Evolutionary conservation across 2,797 vertebrate species (phyloP).

Genomic region (Knipowitschia caucasica): DNA sequence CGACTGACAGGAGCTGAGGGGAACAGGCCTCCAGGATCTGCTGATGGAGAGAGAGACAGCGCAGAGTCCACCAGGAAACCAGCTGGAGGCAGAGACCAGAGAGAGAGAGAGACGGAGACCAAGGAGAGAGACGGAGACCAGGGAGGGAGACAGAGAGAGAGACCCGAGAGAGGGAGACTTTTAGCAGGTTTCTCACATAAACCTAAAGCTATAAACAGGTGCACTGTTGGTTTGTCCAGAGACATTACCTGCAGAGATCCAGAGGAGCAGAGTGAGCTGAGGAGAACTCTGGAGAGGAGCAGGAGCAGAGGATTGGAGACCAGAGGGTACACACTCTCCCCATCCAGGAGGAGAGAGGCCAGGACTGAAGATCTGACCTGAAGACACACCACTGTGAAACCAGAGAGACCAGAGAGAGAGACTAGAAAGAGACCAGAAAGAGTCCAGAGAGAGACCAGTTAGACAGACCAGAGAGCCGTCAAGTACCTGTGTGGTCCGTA

Average conservation of each 20-base stretch:
- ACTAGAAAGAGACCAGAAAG: background rate
- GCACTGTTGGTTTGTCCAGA: too few relatives aligned
- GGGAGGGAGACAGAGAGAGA: too few relatives aligned
- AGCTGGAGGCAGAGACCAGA: too few relatives aligned
- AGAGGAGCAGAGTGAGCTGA: conserved; percentile 80
- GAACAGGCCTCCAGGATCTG: conserved; percentile 89
- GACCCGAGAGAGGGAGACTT: too few relatives aligned
- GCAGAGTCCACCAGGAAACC: conserved; percentile 89
- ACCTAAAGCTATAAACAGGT: too few relatives aligned
- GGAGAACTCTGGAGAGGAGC: conserved; percentile 81
- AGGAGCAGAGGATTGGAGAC: conserved; percentile 83
- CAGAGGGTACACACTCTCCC: conserved; percentile 88
- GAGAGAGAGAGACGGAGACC: too few relatives aligned
- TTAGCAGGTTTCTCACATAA: too few relatives aligned
- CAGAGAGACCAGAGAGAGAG: background rate
- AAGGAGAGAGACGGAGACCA: too few relatives aligned
- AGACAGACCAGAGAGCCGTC: background rate
- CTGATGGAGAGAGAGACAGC: conserved; percentile 87
- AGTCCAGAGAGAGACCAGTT: background rate
- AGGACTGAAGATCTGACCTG: conserved; percentile 64
- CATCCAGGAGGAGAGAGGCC: conserved; percentile 83
- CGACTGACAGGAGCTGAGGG: conserved; percentile 77
- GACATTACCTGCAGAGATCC: conserved; percentile 78
- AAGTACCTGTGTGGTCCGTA: conserved; percentile 80
- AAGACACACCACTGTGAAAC: conserved; percentile 42